These are phyloP conservation scores for Smutsia temminckii DNA, from an alignment of 2,797 vertebrate genomes.

Conservation along the genomic window DNA sequence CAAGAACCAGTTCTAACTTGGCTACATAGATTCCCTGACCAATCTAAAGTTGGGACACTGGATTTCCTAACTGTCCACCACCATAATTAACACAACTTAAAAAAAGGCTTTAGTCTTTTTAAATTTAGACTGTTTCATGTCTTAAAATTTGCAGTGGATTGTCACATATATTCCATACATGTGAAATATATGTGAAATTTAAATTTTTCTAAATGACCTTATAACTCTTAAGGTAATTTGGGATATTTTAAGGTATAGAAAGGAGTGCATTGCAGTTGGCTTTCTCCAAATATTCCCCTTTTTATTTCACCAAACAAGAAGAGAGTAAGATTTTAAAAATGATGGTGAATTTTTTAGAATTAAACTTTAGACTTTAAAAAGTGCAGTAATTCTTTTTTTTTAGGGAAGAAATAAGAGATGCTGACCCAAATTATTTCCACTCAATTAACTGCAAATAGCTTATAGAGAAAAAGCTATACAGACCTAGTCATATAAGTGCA, in stretches of 20 bases:
- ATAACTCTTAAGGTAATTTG: not conserved
- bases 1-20: slow-evolving; percentile 30
- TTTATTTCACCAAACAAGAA: slow-evolving; percentile 5
- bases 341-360: not conserved
- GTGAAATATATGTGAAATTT: not conserved
- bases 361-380: slow-evolving; percentile 20
- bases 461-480: not conserved
- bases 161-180: not conserved
- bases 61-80: not conserved
- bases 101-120: slow-evolving; percentile 22
- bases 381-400: not conserved
- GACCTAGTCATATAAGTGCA: not conserved
- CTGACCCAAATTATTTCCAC: not conserved
- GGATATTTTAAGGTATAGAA: slow-evolving; percentile 29
- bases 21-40: not conserved
- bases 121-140: not conserved
- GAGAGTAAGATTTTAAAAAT: not conserved
- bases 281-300: not conserved
- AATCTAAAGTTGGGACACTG: not conserved
- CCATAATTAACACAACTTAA: slow-evolving; percentile 12
- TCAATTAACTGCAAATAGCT: not conserved
- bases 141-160: not conserved
- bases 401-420: not conserved
- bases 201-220: slow-evolving; percentile 37
- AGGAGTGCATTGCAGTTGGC: not conserved